These are phyloP conservation scores for Petromus typicus DNA, from an alignment of 2,113 vertebrate genomes.

Conservation along the genomic window DNA sequence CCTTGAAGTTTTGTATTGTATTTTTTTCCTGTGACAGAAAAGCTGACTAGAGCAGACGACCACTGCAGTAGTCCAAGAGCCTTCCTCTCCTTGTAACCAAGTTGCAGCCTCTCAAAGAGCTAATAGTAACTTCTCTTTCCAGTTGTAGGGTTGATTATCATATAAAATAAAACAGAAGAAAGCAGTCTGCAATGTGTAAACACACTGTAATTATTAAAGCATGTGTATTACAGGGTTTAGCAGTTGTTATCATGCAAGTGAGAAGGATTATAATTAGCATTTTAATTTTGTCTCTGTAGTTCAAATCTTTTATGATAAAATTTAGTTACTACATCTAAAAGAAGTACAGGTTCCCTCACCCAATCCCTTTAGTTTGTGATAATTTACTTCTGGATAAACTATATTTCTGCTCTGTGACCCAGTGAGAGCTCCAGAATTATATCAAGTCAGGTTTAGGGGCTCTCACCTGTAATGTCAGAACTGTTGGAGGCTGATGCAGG, in stretches of 20 bases:
- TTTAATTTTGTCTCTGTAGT: conserved; percentile 34
- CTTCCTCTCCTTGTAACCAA: neutral
- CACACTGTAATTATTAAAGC: conserved; percentile 38
- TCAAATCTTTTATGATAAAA: conserved; percentile 59
- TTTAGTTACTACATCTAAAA: conserved; percentile 23
- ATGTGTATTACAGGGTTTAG: conserved; percentile 33
- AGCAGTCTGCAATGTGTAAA: neutral
- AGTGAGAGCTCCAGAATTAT: neutral
- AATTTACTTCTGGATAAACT: conserved; percentile 16
- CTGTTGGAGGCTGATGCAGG: neutral
- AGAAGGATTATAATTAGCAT: neutral
- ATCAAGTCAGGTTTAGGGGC: neutral
- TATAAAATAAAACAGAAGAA: neutral
- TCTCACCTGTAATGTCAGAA: neutral
- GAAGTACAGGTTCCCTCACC: neutral
- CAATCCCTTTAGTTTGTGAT: neutral
- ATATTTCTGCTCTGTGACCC: neutral
- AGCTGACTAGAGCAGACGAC: neutral
- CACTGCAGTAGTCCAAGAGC: neutral
- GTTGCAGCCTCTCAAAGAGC: neutral
- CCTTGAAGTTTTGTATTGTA: no score
- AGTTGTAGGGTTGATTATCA: neutral
- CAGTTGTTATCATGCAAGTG: conserved; percentile 10
- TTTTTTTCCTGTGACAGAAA: neutral
- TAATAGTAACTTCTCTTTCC: neutral